A percentile compares a stretch with the other conserved stretches of the same genome.
Evolutionary conservation across 53 echinoderm and acorn worm genomes (phyloP).

Genomic region (Zoroaster sp.): DNA sequence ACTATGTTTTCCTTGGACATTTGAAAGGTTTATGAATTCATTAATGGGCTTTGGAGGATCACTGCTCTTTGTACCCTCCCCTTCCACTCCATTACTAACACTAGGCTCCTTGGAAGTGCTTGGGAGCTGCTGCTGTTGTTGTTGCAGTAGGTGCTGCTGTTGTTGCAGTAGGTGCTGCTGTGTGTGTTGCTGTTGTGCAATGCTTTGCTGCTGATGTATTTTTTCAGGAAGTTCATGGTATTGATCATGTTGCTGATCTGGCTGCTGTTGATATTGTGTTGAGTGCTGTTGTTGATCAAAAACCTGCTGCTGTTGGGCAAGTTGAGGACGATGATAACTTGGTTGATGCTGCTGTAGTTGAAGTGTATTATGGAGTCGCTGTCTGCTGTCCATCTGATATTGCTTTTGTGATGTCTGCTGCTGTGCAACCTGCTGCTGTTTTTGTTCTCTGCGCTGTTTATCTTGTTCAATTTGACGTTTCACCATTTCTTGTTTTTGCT

Average conservation of each 20-base stretch:
- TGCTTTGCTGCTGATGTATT: conserved; percentile 59
- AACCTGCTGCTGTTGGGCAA: not conserved
- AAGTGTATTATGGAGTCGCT: not conserved
- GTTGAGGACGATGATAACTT: not conserved
- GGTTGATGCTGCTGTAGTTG: not conserved
- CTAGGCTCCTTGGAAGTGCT: not conserved
- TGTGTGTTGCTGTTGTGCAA: not conserved
- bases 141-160: too few relatives aligned
- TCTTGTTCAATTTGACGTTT: not conserved
- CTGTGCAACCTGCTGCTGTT: not conserved
- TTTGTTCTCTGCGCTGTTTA: not conserved
- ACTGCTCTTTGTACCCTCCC: not conserved
- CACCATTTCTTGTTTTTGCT: not conserved
- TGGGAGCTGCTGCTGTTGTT: not conserved
- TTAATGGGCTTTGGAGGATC: not conserved
- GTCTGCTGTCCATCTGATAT: not conserved
- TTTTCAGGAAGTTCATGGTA: conserved; percentile 70
- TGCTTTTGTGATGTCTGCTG: not conserved
- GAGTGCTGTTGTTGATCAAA: conserved; percentile 22
- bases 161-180: not conserved
- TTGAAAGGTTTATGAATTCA: not conserved
- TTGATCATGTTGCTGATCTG: conserved; percentile 33
- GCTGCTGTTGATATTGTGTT: not conserved
- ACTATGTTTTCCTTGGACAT: not conserved
- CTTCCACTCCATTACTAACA: not conserved